Evolutionary conservation across 2,888 invertebrate genomes (phyloP), one percentile per base, ranked within the genome.

Genomic region (Iselma pallidipennis): DNA sequence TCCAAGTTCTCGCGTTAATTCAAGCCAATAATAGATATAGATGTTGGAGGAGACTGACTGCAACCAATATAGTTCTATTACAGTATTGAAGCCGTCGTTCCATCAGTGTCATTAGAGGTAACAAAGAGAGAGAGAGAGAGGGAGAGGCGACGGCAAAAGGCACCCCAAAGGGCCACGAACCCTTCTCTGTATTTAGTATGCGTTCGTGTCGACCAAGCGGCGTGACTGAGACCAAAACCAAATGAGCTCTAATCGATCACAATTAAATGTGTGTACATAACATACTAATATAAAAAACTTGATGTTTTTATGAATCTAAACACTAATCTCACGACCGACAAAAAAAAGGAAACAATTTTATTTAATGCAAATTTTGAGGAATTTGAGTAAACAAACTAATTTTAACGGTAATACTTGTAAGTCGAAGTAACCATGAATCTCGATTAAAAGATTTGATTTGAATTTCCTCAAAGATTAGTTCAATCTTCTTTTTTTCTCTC

Each of bases 151-250:
- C n/a, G 49, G 25, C 16, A 21, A 3, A 1, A 21, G 21, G 45
- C 3, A 19, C 49, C 61, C 50, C 19, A 49, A 53, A 50, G 55
- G 51, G 57, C 16, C 51, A 49, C 37, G 23, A 51, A 37, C 49
- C 55, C 58, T 59, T 59, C 29, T 19, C 61, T 63, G 66, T 67
- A 66, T 68, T 71, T 67, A 66, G 67, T 71, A 71, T 71, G 67
- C 71, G 63, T 42, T 37, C 50, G 57, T 51, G 55, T 55, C 59
- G 63, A 45, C 31, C 49, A 58, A 65, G 29, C 58, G 52, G 59
- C 63, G 68, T 66, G 62, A 66, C 63, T 65, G 66, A 57, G 55
- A 66, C 63, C 61, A 63, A 66, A 57, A 45, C 16, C 53, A 65
- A 65, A 65, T 62, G 62, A 65, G 63, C 55, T 57, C 16, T 14